Percentiles rank a stretch among this genome's conserved stretches.
These are phyloP conservation scores for Collichthys lucidus DNA, from an alignment of 2,113 vertebrate genomes.

Conservation along the genomic window DNA sequence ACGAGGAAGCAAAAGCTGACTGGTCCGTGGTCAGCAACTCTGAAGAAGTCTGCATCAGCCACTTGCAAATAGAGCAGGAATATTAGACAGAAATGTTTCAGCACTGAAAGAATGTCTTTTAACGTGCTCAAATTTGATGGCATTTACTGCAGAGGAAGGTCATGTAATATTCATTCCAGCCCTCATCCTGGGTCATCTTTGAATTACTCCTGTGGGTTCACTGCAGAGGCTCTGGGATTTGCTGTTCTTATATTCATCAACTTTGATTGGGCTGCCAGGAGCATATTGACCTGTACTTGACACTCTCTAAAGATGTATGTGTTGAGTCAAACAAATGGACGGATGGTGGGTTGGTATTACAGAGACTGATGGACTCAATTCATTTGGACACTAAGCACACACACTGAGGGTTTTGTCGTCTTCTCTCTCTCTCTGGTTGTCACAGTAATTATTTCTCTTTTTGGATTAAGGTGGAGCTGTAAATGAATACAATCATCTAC, in stretches of 20 bases:
- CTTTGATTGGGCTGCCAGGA: constrained; percentile 70
- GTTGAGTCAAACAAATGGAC: constrained; percentile 54
- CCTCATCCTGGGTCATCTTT: constrained; percentile 19
- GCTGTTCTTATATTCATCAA: constrained; percentile 67
- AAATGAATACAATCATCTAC: constrained; percentile 45
- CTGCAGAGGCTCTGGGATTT: constrained; percentile 27
- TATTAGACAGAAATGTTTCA: constrained; percentile 19
- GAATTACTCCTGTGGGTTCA: constrained; percentile 36
- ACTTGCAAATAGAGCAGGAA: not conserved
- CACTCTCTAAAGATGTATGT: constrained; percentile 62
- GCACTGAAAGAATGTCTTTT: not conserved
- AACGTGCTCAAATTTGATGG: not conserved
- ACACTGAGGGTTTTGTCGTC: constrained; percentile 21
- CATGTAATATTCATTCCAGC: constrained; percentile 47
- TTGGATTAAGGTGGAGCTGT: constrained; percentile 38
- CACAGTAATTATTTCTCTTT: constrained; percentile 32
- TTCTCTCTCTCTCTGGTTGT: constrained; percentile 6
- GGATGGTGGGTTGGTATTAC: constrained; percentile 32
- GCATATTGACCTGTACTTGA: constrained; percentile 74
- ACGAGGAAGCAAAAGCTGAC: not conserved
- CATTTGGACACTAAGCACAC: constrained; percentile 49
- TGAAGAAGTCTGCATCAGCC: not conserved
- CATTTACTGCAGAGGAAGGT: constrained; percentile 33
- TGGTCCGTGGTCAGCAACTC: constrained; percentile 15
- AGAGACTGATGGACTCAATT: constrained; percentile 58